Evolutionary conservation across 2,888 invertebrate species (phyloP).

Genomic region (Drosophila helvetica): DNA sequence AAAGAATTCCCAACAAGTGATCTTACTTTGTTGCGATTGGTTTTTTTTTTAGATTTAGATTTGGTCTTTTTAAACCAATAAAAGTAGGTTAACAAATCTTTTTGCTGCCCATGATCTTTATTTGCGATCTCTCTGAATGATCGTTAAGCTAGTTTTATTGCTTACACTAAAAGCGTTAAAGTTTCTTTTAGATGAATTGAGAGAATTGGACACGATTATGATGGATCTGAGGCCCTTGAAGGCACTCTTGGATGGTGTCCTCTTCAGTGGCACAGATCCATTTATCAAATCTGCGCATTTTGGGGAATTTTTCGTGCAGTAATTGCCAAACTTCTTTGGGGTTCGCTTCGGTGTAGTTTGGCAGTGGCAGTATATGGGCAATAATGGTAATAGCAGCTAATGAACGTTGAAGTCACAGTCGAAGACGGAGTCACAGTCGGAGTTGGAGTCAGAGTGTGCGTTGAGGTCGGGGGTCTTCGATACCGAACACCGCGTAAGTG

Average conservation of each 20-base stretch:
- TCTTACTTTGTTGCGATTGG: slow-evolving; percentile 3
- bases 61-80: slow-evolving; percentile 8
- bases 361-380: slow-evolving; percentile 22
- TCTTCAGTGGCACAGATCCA: slow-evolving; percentile 17
- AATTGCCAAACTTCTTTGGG: slow-evolving; percentile 45
- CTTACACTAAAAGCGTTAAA: slow-evolving; percentile 25
- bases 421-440: slow-evolving; percentile 14
- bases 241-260: slow-evolving; percentile 9
- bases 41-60: neutral
- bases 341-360: neutral
- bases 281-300: slow-evolving; percentile 27
- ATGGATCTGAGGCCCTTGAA: neutral
- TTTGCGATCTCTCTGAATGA: slow-evolving; percentile 36
- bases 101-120: slow-evolving; percentile 24
- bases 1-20: neutral
- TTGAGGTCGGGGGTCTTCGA: slow-evolving; percentile 1
- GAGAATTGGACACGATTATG: slow-evolving; percentile 2
- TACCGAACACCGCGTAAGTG: slow-evolving; percentile 65
- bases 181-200: neutral
- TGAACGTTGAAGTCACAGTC: slow-evolving; percentile 47
- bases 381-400: slow-evolving; percentile 68
- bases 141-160: slow-evolving; percentile 27
- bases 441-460: slow-evolving; percentile 18
- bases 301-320: slow-evolving; percentile 29
- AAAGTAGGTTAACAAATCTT: slow-evolving; percentile 30